Base-by-base conservation (phyloP, 2,888 invertebrate species). In the Lacanobia oleracea region DNA sequence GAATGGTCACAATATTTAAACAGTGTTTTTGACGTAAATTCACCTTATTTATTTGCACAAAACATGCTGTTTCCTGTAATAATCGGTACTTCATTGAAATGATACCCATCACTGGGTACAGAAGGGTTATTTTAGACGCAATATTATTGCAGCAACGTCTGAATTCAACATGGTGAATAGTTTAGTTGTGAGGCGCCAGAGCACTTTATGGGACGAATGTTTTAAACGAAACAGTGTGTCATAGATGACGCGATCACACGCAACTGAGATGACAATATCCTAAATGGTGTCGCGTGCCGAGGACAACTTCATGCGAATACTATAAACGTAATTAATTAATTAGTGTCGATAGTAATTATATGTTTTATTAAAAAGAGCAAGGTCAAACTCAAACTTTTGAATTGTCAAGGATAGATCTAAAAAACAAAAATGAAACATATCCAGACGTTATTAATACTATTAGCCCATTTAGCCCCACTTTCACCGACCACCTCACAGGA, bases 231-330 rank as follows among this genome's bases (percentile, higher is more conserved):
- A 43, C 63, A 53, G n/a, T 37, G 16, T n/a, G 43, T 50, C 37
- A 23, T 21, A 14, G 21, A 65, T 75, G 75, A 75, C 33, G 56
- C 66, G 48, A 65, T 57, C 9, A 43, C 33, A 57, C 50, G 48
- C 48, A 43, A 64, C 56, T 75, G 33, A 43, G 56, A 76, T 37
- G 64, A 75, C 51, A 72, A 63, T 63, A 45, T 23, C 5, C 1
- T 62, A 45, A 74, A 23, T 45, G 33, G 61, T 51, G 33, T 51
- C 62, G 50, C 62, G 23, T 61, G 33, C 21, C 33, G 18, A 54
- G 33, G 23, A 43, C 33, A 10, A 4, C 10, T 8, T 27, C 9
- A 4, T 27, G 2, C 23, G 45, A n/a, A 21, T 51, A 51, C 6
- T n/a, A 51, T 45, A 45, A 45, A 45, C 16, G 5, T 16, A 45